Evolutionary conservation across 1,140 invertebrate species (phyloP), one percentile per base, ranked within the genome.

Genomic region (Copidosoma floridanum): DNA sequence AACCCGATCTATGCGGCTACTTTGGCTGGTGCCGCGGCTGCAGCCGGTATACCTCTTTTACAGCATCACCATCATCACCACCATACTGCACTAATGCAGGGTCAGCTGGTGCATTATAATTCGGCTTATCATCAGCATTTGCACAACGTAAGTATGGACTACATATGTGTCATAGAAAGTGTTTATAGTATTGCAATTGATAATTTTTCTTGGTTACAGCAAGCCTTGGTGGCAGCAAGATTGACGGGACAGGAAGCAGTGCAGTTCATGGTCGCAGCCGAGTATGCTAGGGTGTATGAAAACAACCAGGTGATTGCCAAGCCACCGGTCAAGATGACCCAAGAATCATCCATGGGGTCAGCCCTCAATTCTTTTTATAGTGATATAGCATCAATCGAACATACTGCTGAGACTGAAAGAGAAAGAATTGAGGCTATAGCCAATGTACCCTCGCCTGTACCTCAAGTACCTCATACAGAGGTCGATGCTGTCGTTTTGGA

Each of bases 281-380:
- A 79, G 57, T 78, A 76, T 40, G 67, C 73, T 3, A 72, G 74
- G 18, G 71, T 80, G 20, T 80, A 81, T 35, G 74, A 74, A 21
- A 78, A 75, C 32, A 79, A 73, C 54, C 73, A 79, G 60, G 74
- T 79, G 10, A 79, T 78, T 26, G 71, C 75, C 1, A 81, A 75
- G 43, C 76, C 76, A 7, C 75, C 77, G 0, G 65, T 79, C 2
- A 76, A 79, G 41, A 70, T 68, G 18, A 68, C 74, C 12, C 75
- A 75, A 8, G 73, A 81, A 38, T n/a, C 61, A 1, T 74, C 74
- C 16, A 63, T 78, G 1, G 72, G 75, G 11, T 80, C 82, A 0
- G 84, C 80, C 3, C 67, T 86, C 14, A 81, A 84, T 71, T 84
- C 82, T 3, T 86, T 86, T 72, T 86, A 86, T 65, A 85, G 75